A percentile compares a stretch with the other conserved stretches of the same genome.
phyloP scores from a whole-genome alignment of 2,888 invertebrate species.

The Cheilosia grossa region DNA sequence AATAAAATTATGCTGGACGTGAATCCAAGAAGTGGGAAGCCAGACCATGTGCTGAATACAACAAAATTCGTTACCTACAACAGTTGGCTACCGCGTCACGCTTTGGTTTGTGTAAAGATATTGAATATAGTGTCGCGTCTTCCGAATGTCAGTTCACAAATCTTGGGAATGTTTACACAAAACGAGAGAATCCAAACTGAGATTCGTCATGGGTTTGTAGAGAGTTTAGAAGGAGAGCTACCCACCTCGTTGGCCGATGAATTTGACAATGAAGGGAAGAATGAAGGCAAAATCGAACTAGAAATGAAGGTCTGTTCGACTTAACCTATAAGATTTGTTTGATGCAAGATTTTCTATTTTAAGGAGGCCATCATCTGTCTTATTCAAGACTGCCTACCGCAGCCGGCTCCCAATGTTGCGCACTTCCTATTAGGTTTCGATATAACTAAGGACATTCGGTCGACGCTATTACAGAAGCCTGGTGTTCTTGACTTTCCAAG shows the following conservation, averaged over 20 bases:
- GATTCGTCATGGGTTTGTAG: slow-evolving; percentile 93
- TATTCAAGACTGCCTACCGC: slow-evolving; percentile 90
- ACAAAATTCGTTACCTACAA: slow-evolving; percentile 89
- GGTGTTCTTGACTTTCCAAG: slow-evolving; percentile 89
- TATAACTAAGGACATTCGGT: slow-evolving; percentile 89
- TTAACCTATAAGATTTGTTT: not conserved
- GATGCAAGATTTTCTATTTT: slow-evolving; percentile 79
- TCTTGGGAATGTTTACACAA: slow-evolving; percentile 89
- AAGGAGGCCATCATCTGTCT: slow-evolving; percentile 90
- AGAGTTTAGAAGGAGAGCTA: slow-evolving; percentile 89
- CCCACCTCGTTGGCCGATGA: slow-evolving; percentile 75
- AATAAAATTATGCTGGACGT: slow-evolving; percentile 92
- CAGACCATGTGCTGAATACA: slow-evolving; percentile 91
- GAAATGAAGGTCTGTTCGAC: slow-evolving; percentile 77
- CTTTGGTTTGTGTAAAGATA: slow-evolving; percentile 88
- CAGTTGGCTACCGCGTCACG: slow-evolving; percentile 87
- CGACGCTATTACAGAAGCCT: slow-evolving; percentile 91
- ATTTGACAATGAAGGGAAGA: slow-evolving; percentile 42
- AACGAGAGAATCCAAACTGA: slow-evolving; percentile 85
- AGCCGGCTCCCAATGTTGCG: slow-evolving; percentile 92
- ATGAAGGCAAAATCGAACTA: slow-evolving; percentile 78
- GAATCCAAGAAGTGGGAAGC: slow-evolving; percentile 89
- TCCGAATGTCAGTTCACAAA: slow-evolving; percentile 87
- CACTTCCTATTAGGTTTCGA: slow-evolving; percentile 95
- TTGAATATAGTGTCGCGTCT: slow-evolving; percentile 87